These are phyloP conservation scores for Eulemur mongoz DNA, from an alignment of 2,797 vertebrate genomes.

Conservation along the genomic window DNA sequence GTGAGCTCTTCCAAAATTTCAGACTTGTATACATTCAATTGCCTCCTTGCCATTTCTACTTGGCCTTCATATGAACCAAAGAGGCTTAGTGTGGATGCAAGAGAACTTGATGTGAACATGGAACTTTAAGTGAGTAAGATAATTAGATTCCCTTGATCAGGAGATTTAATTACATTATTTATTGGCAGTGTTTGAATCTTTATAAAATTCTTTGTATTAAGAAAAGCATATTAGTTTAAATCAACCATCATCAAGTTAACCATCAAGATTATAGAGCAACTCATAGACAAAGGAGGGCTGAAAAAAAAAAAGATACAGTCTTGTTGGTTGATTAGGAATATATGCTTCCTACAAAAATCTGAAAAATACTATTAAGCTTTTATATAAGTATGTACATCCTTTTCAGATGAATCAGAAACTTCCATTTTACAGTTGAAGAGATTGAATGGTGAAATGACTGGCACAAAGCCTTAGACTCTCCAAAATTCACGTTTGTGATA, in stretches of 20 bases:
- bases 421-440: not conserved
- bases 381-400: not conserved
- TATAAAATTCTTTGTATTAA: not conserved
- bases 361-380: constrained; percentile 20
- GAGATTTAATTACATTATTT: constrained; percentile 8
- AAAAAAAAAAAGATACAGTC: not conserved
- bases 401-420: constrained; percentile 19
- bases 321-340: not conserved
- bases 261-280: not conserved
- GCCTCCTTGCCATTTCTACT: not conserved
- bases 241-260: not conserved
- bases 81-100: not conserved
- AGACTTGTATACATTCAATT: not conserved
- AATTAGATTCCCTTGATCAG: not conserved
- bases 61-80: not conserved
- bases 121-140: not conserved
- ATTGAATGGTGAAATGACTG: constrained; percentile 1
- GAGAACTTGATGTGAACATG: not conserved
- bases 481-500: not conserved
- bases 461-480: not conserved
- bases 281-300: not conserved
- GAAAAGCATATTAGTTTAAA: not conserved
- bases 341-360: not conserved
- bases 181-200: not conserved
- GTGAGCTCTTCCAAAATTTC: not conserved